phyloP scores from a whole-genome alignment of 2,797 vertebrate species.

The Chrysocyon brachyurus region DNA sequence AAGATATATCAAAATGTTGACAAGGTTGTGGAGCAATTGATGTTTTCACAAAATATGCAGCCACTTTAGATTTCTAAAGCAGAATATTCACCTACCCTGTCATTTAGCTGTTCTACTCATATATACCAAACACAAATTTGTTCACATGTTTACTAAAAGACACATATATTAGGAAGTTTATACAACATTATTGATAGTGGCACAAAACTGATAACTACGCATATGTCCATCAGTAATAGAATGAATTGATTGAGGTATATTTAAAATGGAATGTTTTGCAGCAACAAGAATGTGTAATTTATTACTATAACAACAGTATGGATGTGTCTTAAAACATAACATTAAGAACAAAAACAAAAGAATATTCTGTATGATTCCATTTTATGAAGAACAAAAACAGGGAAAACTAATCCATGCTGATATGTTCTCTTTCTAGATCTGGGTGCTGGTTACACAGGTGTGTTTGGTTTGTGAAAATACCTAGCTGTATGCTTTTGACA shows the following conservation, averaged over 20 bases:
- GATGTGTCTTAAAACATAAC: not conserved
- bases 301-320: not conserved
- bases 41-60: not conserved
- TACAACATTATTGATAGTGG: not conserved
- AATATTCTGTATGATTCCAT: not conserved
- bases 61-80: not conserved
- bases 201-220: not conserved
- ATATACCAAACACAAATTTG: not conserved
- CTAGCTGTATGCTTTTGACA: not conserved
- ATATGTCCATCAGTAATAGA: not conserved
- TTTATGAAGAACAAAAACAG: constrained; percentile 5
- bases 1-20: not conserved
- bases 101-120: not conserved
- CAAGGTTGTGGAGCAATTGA: not conserved
- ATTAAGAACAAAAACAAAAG: constrained; percentile 47
- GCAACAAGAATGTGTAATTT: not conserved
- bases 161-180: not conserved
- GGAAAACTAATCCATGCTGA: not conserved
- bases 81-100: not conserved
- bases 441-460: not conserved
- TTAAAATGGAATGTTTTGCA: not conserved
- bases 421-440: not conserved
- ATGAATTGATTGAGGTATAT: not conserved
- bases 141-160: not conserved
- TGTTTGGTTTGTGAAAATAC: constrained; percentile 17